Percentiles rank a stretch among this genome's conserved stretches.
Conservation (phyloP, 2,888 invertebrate species). For the Papilio demoleus region DNA sequence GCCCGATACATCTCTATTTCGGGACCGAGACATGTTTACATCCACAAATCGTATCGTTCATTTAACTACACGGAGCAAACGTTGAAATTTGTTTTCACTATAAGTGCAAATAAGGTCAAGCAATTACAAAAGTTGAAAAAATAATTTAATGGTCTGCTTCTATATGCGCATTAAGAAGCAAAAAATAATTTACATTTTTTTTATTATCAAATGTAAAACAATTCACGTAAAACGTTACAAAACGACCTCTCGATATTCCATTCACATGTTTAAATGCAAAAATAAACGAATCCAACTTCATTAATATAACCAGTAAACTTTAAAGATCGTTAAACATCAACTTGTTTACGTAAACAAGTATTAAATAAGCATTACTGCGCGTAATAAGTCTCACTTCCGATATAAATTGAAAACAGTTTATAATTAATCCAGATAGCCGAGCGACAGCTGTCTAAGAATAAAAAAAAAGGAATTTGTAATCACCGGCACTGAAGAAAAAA, state of each 20-base stretch:
- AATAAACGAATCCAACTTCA: not conserved
- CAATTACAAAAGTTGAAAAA: not conserved
- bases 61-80: not conserved
- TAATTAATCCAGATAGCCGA: constrained; percentile 29
- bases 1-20: constrained; percentile 64
- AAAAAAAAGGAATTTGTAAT: constrained; percentile 31
- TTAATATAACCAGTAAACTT: constrained; percentile 14
- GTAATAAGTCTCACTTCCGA: constrained; percentile 11
- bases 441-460: constrained; percentile 5
- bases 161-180: not conserved
- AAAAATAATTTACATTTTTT: not conserved
- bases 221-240: not conserved
- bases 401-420: constrained; percentile 14
- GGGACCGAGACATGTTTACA: constrained; percentile 46
- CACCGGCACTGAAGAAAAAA: constrained; percentile 58
- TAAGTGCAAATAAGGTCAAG: not conserved
- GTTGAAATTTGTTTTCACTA: not conserved
- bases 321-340: constrained; percentile 11
- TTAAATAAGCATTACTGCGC: constrained; percentile 19
- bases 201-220: not conserved
- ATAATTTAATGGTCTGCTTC: not conserved
- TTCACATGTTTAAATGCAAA: constrained; percentile 13
- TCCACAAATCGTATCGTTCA: constrained; percentile 5
- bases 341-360: constrained; percentile 22
- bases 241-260: not conserved